Base-by-base conservation (phyloP, 2,797 vertebrate species). In the Babyrousa celebensis region DNA sequence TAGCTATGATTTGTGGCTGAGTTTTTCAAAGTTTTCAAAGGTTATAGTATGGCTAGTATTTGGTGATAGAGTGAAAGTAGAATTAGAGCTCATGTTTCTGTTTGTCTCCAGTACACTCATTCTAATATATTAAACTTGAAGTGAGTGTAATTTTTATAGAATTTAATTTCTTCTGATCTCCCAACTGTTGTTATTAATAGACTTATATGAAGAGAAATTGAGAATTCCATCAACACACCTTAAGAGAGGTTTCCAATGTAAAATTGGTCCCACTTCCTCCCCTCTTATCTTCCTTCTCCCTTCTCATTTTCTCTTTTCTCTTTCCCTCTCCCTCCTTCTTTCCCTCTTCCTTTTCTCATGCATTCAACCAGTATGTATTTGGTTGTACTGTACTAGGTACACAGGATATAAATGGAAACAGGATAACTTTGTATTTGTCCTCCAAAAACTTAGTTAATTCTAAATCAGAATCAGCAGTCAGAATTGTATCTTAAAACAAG, bases 121-220 rank as follows among this genome's bases (percentile, higher is more conserved):
- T 0, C 3, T 16, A 68, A 3, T n/a, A 27, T 67, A 58, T 62
- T 52, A 85, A 71, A 90, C 67, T 74, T 56, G 12, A 54, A 23
- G 8, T 62, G 27, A 58, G 8, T 29, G 21, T 32, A 32, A 60
- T 74, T 82, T 67, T 86, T 74, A 32, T 29, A 56, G 40, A 72
- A 89, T 78, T 94, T 62, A 89, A 2, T 84, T 95, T 72, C 32
- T 89, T 75, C 20, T 82, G 40, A 23, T 48, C 10, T 72, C 12
- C 7, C 1, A 40, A 48, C 7, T 32, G 54, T 67, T 87, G 0
- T 23, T 21, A 70, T 43, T 27, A n/a, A 93, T 94, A 54, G 12
- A 80, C 21, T 77, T 85, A 23, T 27, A 54, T 92, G 48, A 83
- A 93, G 23, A 87, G 21, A 95, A 85, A 48, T 23, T 60, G n/a